Percentiles rank a stretch among this genome's conserved stretches.
Evolutionary conservation across 2,888 invertebrate genomes (phyloP).

Genomic region (Criorhina ranunculi): DNA sequence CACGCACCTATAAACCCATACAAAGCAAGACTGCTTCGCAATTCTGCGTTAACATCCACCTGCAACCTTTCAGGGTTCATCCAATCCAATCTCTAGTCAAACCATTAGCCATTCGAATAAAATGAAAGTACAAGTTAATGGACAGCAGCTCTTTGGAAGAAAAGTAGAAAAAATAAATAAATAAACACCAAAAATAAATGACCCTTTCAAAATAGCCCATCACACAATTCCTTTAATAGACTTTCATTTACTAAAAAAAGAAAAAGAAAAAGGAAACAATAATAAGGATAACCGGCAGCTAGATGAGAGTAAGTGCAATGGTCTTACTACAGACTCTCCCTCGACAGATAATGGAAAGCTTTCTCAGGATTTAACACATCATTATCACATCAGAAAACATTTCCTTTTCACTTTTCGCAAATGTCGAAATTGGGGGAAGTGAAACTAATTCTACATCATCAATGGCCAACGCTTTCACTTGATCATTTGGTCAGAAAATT

Average conservation of each 20-base stretch:
- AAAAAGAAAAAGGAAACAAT: slow-evolving; percentile 16
- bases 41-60: too few relatives aligned
- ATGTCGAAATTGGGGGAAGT: slow-evolving; percentile 2
- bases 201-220: background rate
- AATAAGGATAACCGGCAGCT: slow-evolving; percentile 21
- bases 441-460: slow-evolving; percentile 50
- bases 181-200: background rate
- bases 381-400: slow-evolving; percentile 47
- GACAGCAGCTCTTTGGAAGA: too few relatives aligned
- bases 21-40: too few relatives aligned
- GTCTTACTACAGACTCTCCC: background rate
- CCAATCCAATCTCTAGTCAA: too few relatives aligned
- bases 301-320: slow-evolving; percentile 11
- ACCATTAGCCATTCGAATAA: too few relatives aligned
- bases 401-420: slow-evolving; percentile 13
- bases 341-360: slow-evolving; percentile 31
- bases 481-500: slow-evolving; percentile 51
- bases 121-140: too few relatives aligned
- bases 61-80: too few relatives aligned
- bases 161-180: too few relatives aligned
- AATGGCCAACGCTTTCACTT: slow-evolving; percentile 40
- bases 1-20: too few relatives aligned
- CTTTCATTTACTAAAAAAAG: slow-evolving; percentile 10
- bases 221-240: slow-evolving; percentile 7
- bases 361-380: slow-evolving; percentile 36